Conservation (phyloP, 2,888 invertebrate species). For the Perizoma affinitatum region DNA sequence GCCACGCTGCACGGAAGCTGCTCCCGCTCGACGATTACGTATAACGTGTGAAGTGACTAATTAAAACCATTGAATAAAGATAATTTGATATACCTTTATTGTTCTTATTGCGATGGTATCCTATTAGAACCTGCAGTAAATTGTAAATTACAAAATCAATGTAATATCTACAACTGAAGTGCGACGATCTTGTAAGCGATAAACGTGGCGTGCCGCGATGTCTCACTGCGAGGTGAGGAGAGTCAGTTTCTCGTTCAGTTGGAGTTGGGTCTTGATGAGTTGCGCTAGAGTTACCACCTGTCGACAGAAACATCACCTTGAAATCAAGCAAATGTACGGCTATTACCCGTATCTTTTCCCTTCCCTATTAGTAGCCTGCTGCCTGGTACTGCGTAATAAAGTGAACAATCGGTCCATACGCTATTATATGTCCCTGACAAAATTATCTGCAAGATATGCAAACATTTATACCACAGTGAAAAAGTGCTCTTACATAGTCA, state of each 20-base stretch:
- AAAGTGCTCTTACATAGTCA: no score
- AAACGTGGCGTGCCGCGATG: background rate
- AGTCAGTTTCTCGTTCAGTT: constrained; percentile 97
- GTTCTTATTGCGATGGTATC: constrained; percentile 13
- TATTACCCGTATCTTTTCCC: background rate
- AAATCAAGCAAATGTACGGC: background rate
- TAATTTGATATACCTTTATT: constrained; percentile 21
- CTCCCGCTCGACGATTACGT: constrained; percentile 23
- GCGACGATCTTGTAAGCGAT: background rate
- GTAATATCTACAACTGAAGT: background rate
- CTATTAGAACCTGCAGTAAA: background rate
- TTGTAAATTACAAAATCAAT: background rate
- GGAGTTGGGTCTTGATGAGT: constrained; percentile 97
- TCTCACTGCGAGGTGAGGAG: constrained; percentile 87
- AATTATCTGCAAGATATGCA: no score
- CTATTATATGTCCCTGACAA: no score
- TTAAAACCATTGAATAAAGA: constrained; percentile 9
- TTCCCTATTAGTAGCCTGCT: no score
- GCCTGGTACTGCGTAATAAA: no score
- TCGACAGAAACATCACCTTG: background rate
- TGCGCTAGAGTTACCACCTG: constrained; percentile 94
- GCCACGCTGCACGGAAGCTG: constrained; percentile 66
- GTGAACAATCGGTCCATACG: no score
- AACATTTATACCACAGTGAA: no score
- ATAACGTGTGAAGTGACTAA: no score